These are phyloP conservation scores for Erebia palarica DNA, from an alignment of 2,888 invertebrate genomes.

Conservation along the genomic window DNA sequence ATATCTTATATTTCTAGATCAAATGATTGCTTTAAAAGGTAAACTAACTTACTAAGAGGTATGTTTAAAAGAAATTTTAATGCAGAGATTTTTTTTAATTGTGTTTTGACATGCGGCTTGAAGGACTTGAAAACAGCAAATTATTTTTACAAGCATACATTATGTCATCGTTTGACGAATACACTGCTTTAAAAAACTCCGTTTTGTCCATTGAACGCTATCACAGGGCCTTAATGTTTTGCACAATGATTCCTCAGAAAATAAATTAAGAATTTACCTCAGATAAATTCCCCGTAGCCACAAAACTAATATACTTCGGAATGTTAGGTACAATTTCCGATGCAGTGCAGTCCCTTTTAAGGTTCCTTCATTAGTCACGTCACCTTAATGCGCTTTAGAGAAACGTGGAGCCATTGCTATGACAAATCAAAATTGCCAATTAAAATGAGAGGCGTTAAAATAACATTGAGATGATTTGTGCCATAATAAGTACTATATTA, in stretches of 20 bases:
- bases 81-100: too few species aligned
- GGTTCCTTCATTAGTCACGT: constrained; percentile 25
- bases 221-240: background rate
- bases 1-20: too few species aligned
- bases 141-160: too few species aligned
- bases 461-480: constrained; percentile 11
- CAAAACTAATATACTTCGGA: constrained; percentile 30
- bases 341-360: constrained; percentile 31
- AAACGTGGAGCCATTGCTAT: constrained; percentile 21
- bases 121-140: too few species aligned
- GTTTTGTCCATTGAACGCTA: too few species aligned
- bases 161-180: too few species aligned
- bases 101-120: too few species aligned
- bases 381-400: constrained; percentile 24
- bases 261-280: constrained; percentile 9
- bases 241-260: constrained; percentile 10
- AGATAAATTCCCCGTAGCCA: constrained; percentile 25
- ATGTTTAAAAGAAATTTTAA: too few species aligned
- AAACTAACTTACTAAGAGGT: too few species aligned
- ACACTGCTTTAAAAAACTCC: too few species aligned
- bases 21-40: too few species aligned
- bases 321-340: constrained; percentile 25
- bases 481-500: constrained; percentile 9
- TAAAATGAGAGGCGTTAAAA: constrained; percentile 17
- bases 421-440: constrained; percentile 22